A percentile compares a stretch with the other conserved stretches of the same genome.
phyloP scores from a whole-genome alignment of 2,888 invertebrate species.

The Xylota segnis region DNA sequence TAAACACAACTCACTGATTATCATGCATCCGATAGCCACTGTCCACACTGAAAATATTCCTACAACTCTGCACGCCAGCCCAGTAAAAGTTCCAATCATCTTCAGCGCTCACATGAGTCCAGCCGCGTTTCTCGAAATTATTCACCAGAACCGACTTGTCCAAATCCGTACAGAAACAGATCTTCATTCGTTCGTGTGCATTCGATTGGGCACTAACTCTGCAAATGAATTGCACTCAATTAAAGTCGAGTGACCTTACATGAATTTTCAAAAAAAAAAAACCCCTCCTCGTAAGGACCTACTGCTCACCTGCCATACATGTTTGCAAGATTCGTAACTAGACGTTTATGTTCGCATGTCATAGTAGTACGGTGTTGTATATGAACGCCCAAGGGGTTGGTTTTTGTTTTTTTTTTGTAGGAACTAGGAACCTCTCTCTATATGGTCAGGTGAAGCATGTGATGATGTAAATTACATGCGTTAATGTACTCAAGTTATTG shows the following conservation, averaged over 20 bases:
- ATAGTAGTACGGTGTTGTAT: slow-evolving; percentile 32
- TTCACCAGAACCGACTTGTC: slow-evolving; percentile 96
- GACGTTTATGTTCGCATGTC: slow-evolving; percentile 78
- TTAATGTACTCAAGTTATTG: slow-evolving; percentile 54
- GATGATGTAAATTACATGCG: slow-evolving; percentile 47
- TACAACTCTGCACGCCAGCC: slow-evolving; percentile 96
- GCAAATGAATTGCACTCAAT: slow-evolving; percentile 46
- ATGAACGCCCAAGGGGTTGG: background rate
- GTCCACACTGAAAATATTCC: slow-evolving; percentile 96
- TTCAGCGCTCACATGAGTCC: slow-evolving; percentile 92
- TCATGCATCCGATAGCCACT: slow-evolving; percentile 96
- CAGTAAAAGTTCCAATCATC: slow-evolving; percentile 99
- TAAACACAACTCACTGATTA: slow-evolving; percentile 89
- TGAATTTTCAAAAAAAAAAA: background rate
- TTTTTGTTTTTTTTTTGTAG: no score
- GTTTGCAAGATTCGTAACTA: slow-evolving; percentile 81
- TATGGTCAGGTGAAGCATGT: slow-evolving; percentile 43
- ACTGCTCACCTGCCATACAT: slow-evolving; percentile 84
- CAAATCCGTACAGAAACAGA: slow-evolving; percentile 85
- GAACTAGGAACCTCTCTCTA: no score
- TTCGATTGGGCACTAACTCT: slow-evolving; percentile 77
- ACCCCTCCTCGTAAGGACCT: background rate
- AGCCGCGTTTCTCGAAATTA: slow-evolving; percentile 96
- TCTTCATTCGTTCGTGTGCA: slow-evolving; percentile 80
- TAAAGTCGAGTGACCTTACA: slow-evolving; percentile 36